A percentile compares a stretch with the other conserved stretches of the same genome.
Conservation (phyloP, 2,888 invertebrate genomes). For the Mechanitis messenoides region DNA sequence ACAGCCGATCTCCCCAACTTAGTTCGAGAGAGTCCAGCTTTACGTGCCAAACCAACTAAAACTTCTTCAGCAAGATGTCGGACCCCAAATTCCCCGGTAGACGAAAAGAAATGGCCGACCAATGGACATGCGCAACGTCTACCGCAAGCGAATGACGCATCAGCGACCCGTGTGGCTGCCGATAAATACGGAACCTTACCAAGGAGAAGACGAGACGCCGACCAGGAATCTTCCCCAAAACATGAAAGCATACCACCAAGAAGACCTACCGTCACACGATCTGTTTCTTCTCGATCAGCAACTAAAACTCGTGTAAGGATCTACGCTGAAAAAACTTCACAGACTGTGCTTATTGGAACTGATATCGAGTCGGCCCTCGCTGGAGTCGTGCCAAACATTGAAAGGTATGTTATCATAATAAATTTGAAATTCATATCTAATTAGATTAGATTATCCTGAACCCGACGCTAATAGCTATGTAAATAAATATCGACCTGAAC, state of each 20-base stretch:
- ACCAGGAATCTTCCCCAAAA: constrained; percentile 74
- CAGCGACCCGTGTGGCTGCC: constrained; percentile 68
- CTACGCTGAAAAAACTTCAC: constrained; percentile 86
- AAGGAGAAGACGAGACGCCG: constrained; percentile 81
- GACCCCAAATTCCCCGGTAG: constrained; percentile 79
- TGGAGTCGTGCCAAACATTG: constrained; percentile 74
- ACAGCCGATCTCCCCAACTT: constrained; percentile 74
- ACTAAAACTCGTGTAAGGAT: constrained; percentile 78
- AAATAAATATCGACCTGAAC: not conserved
- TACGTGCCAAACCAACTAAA: constrained; percentile 68
- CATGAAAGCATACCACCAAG: constrained; percentile 59
- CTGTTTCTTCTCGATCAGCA: constrained; percentile 58
- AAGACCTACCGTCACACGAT: constrained; percentile 60
- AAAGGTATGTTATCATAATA: constrained; percentile 45
- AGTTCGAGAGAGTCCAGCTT: constrained; percentile 65
- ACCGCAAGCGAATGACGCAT: constrained; percentile 48
- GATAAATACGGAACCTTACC: constrained; percentile 89
- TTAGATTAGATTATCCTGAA: not conserved
- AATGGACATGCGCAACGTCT: constrained; percentile 66
- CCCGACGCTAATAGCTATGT: not conserved
- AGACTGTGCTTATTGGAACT: constrained; percentile 83
- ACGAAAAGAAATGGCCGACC: constrained; percentile 84
- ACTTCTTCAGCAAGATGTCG: constrained; percentile 77
- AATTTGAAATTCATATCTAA: not conserved
- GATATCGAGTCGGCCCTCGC: constrained; percentile 85